Evolutionary conservation across 2,797 vertebrate genomes (phyloP).

Genomic region (Clarias laeviceps): DNA sequence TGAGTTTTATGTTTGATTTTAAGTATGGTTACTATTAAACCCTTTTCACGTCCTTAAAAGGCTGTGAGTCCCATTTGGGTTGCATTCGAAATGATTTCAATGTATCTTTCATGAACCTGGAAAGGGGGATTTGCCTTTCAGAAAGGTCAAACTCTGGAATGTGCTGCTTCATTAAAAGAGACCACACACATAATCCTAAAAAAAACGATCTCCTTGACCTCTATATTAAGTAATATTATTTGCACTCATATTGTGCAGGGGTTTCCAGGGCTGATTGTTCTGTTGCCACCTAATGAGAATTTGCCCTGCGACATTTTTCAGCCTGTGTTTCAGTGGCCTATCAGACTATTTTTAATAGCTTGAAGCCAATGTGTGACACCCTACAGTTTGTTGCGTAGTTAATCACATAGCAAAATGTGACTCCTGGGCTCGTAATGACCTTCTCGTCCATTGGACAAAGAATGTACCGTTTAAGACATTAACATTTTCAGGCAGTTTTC

Average conservation of each 20-base stretch:
- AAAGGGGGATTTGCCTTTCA: conserved; percentile 47
- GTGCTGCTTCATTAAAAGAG: conserved; percentile 54
- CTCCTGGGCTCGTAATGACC: conserved; percentile 50
- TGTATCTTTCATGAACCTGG: conserved; percentile 55
- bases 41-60: conserved; percentile 55
- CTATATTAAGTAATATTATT: conserved; percentile 53
- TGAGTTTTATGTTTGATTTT: conserved; percentile 55
- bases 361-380: conserved; percentile 50
- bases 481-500: conserved; percentile 43
- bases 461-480: conserved; percentile 56
- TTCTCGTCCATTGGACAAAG: conserved; percentile 45
- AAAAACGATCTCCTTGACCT: conserved; percentile 60
- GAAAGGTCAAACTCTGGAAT: conserved; percentile 41
- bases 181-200: conserved; percentile 28
- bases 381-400: conserved; percentile 54
- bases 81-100: conserved; percentile 55
- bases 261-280: conserved; percentile 37
- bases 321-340: conserved; percentile 31
- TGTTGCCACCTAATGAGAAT: conserved; percentile 50
- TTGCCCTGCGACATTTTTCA: conserved; percentile 50
- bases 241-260: conserved; percentile 41
- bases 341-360: conserved; percentile 52
- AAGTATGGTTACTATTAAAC: conserved; percentile 61
- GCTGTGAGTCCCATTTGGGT: conserved; percentile 49
- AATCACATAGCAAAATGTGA: conserved; percentile 53